A percentile compares a stretch with the other conserved stretches of the same genome.
Evolutionary conservation across 2,888 invertebrate genomes (phyloP).

Genomic region (Dynastes maya): DNA sequence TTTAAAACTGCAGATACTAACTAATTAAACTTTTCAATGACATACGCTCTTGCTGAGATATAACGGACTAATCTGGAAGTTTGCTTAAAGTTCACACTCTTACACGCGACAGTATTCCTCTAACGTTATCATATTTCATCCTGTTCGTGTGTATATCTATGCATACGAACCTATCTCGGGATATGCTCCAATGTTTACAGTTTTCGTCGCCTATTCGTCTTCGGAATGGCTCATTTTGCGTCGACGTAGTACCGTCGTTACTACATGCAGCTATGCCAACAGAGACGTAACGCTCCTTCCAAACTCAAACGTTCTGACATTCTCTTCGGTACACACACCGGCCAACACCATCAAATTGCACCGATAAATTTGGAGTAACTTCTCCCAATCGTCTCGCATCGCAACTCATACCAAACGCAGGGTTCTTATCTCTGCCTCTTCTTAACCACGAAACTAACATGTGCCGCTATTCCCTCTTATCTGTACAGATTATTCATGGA

Average conservation of each 20-base stretch:
- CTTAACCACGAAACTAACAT: conserved; percentile 58
- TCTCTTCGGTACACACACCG: conserved; percentile 54
- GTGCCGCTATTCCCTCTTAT: neutral
- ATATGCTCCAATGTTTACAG: conserved; percentile 66
- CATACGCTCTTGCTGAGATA: neutral
- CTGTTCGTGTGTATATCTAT: neutral
- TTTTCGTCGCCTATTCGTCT: conserved; percentile 65
- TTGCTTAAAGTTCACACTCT: neutral
- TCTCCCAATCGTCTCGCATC: conserved; percentile 67
- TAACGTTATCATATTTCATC: conserved; percentile 11
- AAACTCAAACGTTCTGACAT: conserved; percentile 28
- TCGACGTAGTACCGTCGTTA: conserved; percentile 55
- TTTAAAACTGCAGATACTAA: too few species aligned
- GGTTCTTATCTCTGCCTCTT: conserved; percentile 65
- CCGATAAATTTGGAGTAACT: conserved; percentile 69
- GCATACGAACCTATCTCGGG: conserved; percentile 23
- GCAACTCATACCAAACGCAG: conserved; percentile 66
- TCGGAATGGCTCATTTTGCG: conserved; percentile 66
- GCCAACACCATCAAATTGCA: conserved; percentile 68
- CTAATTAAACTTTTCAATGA: neutral
- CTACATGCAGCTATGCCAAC: conserved; percentile 62
- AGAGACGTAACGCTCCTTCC: conserved; percentile 61
- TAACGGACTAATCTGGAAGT: neutral
- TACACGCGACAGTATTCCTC: neutral
- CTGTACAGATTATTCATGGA: neutral